These are phyloP conservation scores for Urocitellus parryii DNA, from an alignment of 2,113 vertebrate genomes.

Conservation along the genomic window DNA sequence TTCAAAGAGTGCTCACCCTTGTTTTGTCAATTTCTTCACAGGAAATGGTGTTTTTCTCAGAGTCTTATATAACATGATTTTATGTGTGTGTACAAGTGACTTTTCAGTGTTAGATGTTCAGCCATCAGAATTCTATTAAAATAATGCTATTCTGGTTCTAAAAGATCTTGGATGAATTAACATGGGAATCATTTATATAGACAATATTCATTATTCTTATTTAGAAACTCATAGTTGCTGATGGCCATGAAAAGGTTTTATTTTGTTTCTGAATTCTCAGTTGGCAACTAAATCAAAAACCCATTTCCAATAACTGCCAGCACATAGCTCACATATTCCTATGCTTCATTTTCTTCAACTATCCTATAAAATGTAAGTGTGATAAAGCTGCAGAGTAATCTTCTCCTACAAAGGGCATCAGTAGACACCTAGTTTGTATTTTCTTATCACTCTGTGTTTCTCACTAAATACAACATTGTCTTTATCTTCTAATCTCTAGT, in stretches of 20 bases:
- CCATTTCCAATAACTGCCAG: constrained; percentile 72
- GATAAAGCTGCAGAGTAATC: constrained; percentile 46
- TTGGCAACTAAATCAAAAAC: constrained; percentile 79
- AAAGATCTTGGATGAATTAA: constrained; percentile 64
- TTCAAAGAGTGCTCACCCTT: not conserved
- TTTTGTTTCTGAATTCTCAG: constrained; percentile 72
- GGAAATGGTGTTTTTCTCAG: not conserved
- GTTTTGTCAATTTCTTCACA: constrained; percentile 4
- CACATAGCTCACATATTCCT: constrained; percentile 49
- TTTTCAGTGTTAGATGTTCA: constrained; percentile 56
- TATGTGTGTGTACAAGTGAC: constrained; percentile 1
- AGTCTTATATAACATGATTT: not conserved
- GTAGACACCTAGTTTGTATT: constrained; percentile 40
- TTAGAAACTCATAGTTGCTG: constrained; percentile 69
- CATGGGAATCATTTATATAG: constrained; percentile 62
- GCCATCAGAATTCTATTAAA: constrained; percentile 69
- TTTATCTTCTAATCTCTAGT: constrained; percentile 63
- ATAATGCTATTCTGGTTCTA: constrained; percentile 28
- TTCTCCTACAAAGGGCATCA: constrained; percentile 37
- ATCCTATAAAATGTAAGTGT: not conserved
- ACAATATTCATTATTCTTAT: constrained; percentile 74
- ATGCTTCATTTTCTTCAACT: constrained; percentile 48
- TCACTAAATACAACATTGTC: constrained; percentile 49
- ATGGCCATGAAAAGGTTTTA: constrained; percentile 62
- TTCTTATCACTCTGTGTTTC: constrained; percentile 54